Evolutionary conservation across 1,140 invertebrate species (phyloP).

Genomic region (Lanistes nyassanus): DNA sequence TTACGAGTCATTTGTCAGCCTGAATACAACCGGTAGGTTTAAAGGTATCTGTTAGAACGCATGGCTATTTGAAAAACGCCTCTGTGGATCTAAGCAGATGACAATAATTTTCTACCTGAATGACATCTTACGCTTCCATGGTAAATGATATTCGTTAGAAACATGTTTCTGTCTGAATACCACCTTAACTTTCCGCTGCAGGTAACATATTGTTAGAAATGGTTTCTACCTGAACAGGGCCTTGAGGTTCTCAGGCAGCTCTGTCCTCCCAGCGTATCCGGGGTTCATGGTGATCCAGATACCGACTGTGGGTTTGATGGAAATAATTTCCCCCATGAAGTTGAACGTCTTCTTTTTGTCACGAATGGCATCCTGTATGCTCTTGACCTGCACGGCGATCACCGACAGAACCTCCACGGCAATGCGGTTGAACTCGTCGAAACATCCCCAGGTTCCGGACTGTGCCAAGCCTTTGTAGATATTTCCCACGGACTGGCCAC

Average conservation of each 20-base stretch:
- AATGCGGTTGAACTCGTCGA: constrained; percentile 69
- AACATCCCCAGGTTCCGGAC: constrained; percentile 68
- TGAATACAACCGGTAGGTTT: no score
- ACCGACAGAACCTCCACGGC: constrained; percentile 68
- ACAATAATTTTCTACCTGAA: no score
- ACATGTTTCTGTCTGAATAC: neutral
- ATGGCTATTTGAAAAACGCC: no score
- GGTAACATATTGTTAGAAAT: neutral
- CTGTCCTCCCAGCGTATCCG: constrained; percentile 92
- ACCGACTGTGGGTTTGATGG: constrained; percentile 84
- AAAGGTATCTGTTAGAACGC: no score
- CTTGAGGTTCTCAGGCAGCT: constrained; percentile 88
- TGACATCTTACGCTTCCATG: neutral
- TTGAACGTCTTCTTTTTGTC: constrained; percentile 89
- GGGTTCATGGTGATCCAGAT: constrained; percentile 99
- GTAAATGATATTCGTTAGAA: neutral
- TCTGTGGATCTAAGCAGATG: no score
- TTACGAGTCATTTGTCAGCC: no score
- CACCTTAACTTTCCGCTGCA: neutral
- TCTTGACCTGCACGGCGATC: constrained; percentile 79
- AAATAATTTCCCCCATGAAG: constrained; percentile 93
- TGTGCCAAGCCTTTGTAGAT: constrained; percentile 88
- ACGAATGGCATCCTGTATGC: constrained; percentile 89
- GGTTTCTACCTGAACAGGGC: constrained; percentile 81
- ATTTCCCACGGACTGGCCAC: constrained; percentile 85